Evolutionary conservation across 2,797 vertebrate genomes (phyloP).

Genomic region (Semotilus atromaculatus): DNA sequence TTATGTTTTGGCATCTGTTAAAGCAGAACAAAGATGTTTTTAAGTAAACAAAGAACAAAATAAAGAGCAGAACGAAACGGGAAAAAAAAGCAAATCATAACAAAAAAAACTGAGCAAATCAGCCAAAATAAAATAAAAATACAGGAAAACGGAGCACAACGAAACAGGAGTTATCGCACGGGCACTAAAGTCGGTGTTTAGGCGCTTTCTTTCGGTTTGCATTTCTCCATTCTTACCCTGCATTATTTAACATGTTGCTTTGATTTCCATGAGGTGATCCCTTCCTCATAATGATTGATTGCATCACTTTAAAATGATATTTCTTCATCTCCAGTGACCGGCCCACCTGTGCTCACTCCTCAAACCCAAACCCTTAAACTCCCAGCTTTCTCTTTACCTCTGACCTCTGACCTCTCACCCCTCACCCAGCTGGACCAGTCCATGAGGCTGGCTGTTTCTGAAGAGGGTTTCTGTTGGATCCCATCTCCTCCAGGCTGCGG

Average conservation of each 20-base stretch:
- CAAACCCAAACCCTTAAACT: conserved; percentile 32
- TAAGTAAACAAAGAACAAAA: not conserved
- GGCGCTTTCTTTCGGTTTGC: not conserved
- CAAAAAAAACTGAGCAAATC: not conserved
- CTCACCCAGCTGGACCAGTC: conserved; percentile 58
- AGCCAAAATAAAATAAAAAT: not conserved
- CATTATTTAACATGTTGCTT: conserved; percentile 1
- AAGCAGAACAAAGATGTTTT: not conserved
- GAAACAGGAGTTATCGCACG: too few relatives aligned
- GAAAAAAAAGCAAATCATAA: too few relatives aligned
- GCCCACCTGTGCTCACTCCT: conserved; percentile 1
- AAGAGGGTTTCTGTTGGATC: conserved; percentile 66
- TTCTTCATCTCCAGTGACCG: not conserved
- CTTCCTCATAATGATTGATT: conserved; percentile 7
- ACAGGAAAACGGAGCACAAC: accelerated
- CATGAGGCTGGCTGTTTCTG: conserved; percentile 48
- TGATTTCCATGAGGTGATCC: not conserved
- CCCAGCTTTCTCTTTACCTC: conserved; percentile 63
- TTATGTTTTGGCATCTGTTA: not conserved
- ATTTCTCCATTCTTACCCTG: too few relatives aligned
- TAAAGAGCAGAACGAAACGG: not conserved
- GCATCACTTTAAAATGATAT: not conserved
- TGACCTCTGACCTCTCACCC: too few relatives aligned
- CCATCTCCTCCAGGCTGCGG: conserved; percentile 79
- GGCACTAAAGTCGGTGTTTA: too few relatives aligned